Evolutionary conservation across 2,888 invertebrate species (phyloP).

Genomic region (Drosophila basisetae): DNA sequence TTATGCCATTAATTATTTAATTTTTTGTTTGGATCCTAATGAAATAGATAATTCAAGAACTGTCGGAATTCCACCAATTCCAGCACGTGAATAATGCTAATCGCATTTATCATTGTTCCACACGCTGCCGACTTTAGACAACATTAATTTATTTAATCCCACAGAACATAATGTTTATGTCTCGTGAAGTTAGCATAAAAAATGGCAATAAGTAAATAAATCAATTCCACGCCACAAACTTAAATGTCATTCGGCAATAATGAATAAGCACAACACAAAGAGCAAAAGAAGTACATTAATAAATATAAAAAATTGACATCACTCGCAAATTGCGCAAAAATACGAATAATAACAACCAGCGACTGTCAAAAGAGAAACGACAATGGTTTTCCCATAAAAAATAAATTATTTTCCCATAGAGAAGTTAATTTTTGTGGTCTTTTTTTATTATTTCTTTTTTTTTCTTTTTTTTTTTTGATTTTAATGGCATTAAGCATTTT

Average conservation of each 20-base stretch:
- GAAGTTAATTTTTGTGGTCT: conserved; percentile 40
- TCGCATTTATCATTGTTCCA: conserved; percentile 26
- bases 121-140: conserved; percentile 22
- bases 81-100: conserved; percentile 17
- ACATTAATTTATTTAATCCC: conserved; percentile 43
- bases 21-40: neutral
- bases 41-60: conserved; percentile 6
- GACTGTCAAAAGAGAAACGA: conserved; percentile 52
- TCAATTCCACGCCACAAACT: conserved; percentile 57
- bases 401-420: conserved; percentile 62
- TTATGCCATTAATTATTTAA: conserved; percentile 1
- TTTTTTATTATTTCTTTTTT: conserved; percentile 16
- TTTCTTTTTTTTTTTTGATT: conserved; percentile 6
- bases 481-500: conserved; percentile 44
- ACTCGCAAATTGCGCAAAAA: conserved; percentile 50
- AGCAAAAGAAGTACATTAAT: conserved; percentile 30
- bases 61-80: conserved; percentile 17
- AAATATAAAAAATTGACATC: conserved; percentile 45
- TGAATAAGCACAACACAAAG: conserved; percentile 30
- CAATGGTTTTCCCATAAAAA: conserved; percentile 53
- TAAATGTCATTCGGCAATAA: conserved; percentile 56
- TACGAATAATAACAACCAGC: conserved; percentile 33
- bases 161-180: conserved; percentile 32
- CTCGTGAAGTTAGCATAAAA: conserved; percentile 35
- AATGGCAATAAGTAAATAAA: conserved; percentile 44